A percentile compares a stretch with the other conserved stretches of the same genome.
phyloP scores from a whole-genome alignment of 2,113 vertebrate genomes.

The Grantiella picta region DNA sequence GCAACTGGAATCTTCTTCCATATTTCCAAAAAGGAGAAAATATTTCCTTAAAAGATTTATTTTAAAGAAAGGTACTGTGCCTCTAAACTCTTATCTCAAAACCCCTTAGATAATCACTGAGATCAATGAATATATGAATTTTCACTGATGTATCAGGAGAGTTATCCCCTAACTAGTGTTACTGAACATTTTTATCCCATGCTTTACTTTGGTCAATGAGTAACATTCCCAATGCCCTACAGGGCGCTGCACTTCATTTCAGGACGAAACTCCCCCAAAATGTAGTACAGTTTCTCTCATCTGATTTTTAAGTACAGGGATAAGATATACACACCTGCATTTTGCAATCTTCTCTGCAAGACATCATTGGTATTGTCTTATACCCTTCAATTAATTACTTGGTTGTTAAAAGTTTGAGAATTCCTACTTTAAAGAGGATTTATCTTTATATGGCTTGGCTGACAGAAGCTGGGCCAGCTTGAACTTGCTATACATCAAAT shows the following conservation, averaged over 20 bases:
- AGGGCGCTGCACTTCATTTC: background rate
- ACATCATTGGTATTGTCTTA: background rate
- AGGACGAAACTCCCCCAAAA: background rate
- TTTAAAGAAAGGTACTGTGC: background rate
- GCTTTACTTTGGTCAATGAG: background rate
- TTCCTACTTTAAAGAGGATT: background rate
- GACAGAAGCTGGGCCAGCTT: background rate
- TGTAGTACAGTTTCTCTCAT: background rate
- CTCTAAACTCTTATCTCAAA: background rate
- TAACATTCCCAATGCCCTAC: background rate
- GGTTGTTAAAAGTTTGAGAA: background rate
- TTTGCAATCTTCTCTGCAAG: background rate
- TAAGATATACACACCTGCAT: background rate
- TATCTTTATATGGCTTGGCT: background rate
- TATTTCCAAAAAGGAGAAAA: background rate
- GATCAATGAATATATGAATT: background rate
- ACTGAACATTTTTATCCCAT: background rate
- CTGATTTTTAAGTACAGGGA: background rate
- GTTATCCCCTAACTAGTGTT: background rate
- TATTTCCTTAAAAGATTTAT: too few relatives aligned
- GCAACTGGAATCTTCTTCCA: background rate
- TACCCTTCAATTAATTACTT: background rate
- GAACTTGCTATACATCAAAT: background rate
- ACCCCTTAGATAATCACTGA: background rate
- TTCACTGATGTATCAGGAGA: background rate